Conservation (phyloP, 2,797 vertebrate species). For the Aplochiton taeniatus region DNA sequence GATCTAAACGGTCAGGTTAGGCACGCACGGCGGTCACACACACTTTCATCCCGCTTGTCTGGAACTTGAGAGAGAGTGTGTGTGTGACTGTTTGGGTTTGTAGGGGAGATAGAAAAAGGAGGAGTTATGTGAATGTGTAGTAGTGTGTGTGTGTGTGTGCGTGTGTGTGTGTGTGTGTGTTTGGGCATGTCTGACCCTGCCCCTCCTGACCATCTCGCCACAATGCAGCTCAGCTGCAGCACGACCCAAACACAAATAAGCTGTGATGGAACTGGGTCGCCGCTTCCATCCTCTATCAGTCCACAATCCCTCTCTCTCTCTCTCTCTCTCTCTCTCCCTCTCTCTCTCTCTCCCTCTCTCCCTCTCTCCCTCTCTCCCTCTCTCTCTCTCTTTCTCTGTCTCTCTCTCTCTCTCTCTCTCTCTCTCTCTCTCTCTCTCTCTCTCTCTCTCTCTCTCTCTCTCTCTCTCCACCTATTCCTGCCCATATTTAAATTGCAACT, state of each 20-base stretch:
- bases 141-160: neutral
- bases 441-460: conserved; percentile 4
- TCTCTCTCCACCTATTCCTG: too few species aligned
- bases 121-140: conserved; percentile 3
- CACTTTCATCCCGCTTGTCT: neutral
- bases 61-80: neutral
- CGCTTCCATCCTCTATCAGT: conserved; percentile 11
- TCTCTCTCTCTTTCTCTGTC: conserved; percentile 40
- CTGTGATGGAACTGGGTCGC: conserved; percentile 83
- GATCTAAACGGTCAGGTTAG: too few species aligned
- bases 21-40: too few species aligned
- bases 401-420: neutral
- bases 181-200: conserved; percentile 45
- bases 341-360: neutral
- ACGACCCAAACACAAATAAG: conserved; percentile 76
- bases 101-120: neutral
- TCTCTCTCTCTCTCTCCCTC: neutral
- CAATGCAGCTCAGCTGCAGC: conserved; percentile 71
- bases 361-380: conserved; percentile 5
- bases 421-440: neutral
- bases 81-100: neutral
- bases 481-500: too few species aligned
- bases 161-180: conserved; percentile 2
- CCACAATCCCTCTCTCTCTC: conserved; percentile 13
- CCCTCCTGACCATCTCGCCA: conserved; percentile 60